Base-by-base conservation (phyloP, 2,113 vertebrate genomes). In the Tachycineta bicolor region DNA sequence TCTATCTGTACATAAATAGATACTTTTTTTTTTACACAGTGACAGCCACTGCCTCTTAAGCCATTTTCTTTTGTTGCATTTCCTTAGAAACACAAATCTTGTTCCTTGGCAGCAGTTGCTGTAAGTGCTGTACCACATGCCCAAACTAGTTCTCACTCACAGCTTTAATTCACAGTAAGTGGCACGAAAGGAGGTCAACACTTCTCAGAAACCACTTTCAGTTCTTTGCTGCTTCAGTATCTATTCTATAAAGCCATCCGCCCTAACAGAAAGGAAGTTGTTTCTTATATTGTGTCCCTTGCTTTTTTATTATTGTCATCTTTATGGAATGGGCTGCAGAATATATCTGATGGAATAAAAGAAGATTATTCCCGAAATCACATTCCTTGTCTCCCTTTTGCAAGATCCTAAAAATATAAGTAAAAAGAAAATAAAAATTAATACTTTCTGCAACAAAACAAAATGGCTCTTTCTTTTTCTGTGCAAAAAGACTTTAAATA, bases 131-230 rank as follows among this genome's bases (percentile, higher is more conserved):
- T 80, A 97, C 98, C 98, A 98, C 98, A 98, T 98, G 98, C 97
- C 98, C 98, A 97, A 98, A 98, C 98, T 98, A 97, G 98, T 98
- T 98, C 96, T 97, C 97, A 97, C 97, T 98, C 93, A 87, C 98
- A 98, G 98, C 97, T 98, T 98, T 98, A 98, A 98, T 98, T 98
- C 98, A 98, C 98, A 98, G 98, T 98, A 98, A 98, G 98, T 97
- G 97, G 98, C 97, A 97, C 89, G 97, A 98, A 98, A 98, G 96
- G 97, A 98, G 98, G 98, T 98, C 98, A 98, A 75, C 97, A 96
- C 96, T 98, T 97, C 97, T 97, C 97, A 96, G 95, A 97, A 98
- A 97, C 97, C 95, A 97, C 97, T 98, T 97, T 33, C 93, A 97
- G 96, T 97, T 96, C 95, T 97, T 95, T 94, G 90, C 91, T 84